Evolutionary conservation across 2,888 invertebrate species (phyloP).

Genomic region (Micropterix aruncella): DNA sequence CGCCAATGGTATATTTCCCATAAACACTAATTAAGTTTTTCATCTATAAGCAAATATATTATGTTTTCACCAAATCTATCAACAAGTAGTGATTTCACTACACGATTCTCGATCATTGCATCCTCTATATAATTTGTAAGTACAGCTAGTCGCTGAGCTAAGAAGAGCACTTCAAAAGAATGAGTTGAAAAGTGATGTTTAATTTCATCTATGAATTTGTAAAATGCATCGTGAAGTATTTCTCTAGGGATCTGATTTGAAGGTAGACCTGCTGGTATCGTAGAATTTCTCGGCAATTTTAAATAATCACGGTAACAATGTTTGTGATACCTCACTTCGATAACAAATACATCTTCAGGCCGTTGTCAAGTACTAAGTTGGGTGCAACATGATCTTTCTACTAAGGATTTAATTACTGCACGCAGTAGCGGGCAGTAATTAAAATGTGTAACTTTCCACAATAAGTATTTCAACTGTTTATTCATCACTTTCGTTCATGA

Average conservation of each 20-base stretch:
- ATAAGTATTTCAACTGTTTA: constrained; percentile 10
- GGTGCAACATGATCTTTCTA: constrained; percentile 13
- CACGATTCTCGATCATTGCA: no score
- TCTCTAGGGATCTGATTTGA: constrained; percentile 12
- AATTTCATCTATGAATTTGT: constrained; percentile 13
- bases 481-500: constrained; percentile 7
- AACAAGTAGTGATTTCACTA: constrained; percentile 14
- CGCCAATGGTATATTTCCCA: constrained; percentile 13
- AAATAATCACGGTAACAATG: constrained; percentile 14
- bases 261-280: constrained; percentile 9
- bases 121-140: constrained; percentile 11
- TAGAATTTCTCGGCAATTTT: constrained; percentile 11
- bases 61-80: constrained; percentile 15
- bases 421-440: no score
- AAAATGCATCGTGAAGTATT: constrained; percentile 12
- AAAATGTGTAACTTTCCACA: constrained; percentile 11
- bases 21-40: constrained; percentile 15
- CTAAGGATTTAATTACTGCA: no score
- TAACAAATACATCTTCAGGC: constrained; percentile 15
- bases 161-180: constrained; percentile 12
- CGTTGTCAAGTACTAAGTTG: constrained; percentile 14
- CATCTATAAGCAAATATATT: constrained; percentile 14
- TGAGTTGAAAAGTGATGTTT: constrained; percentile 11
- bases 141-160: constrained; percentile 11
- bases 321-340: constrained; percentile 15